phyloP scores from a whole-genome alignment of 2,113 vertebrate genomes.

The Trogon melanurus region DNA sequence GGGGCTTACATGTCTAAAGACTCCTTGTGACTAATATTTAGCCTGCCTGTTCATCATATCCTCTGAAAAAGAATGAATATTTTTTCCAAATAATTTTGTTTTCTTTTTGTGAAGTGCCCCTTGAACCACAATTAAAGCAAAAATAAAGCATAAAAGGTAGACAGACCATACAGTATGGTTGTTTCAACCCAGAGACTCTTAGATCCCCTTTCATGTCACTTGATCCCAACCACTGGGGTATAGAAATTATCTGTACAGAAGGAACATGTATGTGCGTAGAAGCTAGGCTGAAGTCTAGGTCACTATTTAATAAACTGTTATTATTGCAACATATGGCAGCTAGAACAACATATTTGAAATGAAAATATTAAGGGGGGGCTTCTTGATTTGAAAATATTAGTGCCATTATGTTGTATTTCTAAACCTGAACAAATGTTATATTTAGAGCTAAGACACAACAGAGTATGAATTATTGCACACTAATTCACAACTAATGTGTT shows the following conservation, averaged over 20 bases:
- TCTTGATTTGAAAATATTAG: constrained; percentile 76
- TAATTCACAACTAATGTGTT: constrained; percentile 77
- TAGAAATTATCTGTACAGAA: not conserved
- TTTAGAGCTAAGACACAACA: constrained; percentile 76
- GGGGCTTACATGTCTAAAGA: not conserved
- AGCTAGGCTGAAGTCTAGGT: not conserved
- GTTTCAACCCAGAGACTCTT: not conserved
- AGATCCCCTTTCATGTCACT: not conserved
- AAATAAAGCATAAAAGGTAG: not conserved
- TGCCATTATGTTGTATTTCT: constrained; percentile 72
- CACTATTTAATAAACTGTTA: constrained; percentile 53
- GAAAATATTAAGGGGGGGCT: constrained; percentile 58
- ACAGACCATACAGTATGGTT: not conserved
- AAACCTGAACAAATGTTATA: constrained; percentile 77
- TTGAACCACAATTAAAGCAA: not conserved
- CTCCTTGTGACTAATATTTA: not conserved
- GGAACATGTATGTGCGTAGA: not conserved
- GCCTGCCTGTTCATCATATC: not conserved
- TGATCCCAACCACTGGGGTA: not conserved
- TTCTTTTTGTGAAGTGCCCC: not conserved
- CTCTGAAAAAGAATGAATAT: not conserved
- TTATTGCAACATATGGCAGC: constrained; percentile 63
- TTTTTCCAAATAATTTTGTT: not conserved
- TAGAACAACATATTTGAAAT: constrained; percentile 69
- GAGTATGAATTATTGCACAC: constrained; percentile 77